Evolutionary conservation across 1,140 invertebrate genomes (phyloP), one percentile per base, ranked within the genome.

Genomic region (Dendrolimus punctatus): DNA sequence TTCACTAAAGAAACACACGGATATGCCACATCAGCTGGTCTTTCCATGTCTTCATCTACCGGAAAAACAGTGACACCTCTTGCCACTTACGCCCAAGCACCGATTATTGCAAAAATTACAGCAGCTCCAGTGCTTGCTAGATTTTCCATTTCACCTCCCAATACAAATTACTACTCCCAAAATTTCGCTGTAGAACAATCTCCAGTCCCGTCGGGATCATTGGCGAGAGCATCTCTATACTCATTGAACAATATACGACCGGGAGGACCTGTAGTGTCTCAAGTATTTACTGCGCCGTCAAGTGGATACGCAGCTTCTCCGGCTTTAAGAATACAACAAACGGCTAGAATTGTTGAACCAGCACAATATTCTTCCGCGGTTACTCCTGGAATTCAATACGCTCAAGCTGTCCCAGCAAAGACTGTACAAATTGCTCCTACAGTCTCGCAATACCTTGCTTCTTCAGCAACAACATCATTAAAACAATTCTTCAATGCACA

Each of bases 41-140:
- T 87, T 2, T 88, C 87, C 6, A 66, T 72, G 10, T 72, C 66
- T 5, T 58, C 63, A 10, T 51, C 71, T 3, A 53, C 57, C 40
- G 51, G 58, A 3, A 71, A 66, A 61, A 77, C 71, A 39, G 71
- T 81, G 4, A 71, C 60, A 37, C 80, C 80, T 0, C 66, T 68
- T 42, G 70, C 80, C 7, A 84, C 78, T 39, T 87, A 87, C 47
- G 83, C 83, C 8, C 85, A 85, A 64, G 79, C 84, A 8, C 84
- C 87, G 4, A 81, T 87, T n/a, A 74, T 88, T 38, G 76, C 83
- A 5, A 88, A 88, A 71, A 64, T 87, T 8, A 86, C 83, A 7
- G 84, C 81, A 5, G 85, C 87, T 50, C 86, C 86, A 5, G 55
- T 87, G 1, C 76, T 86, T 40, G 76, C 83, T n/a, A 78, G 74